Evolutionary conservation across 1,140 invertebrate genomes (phyloP).

Genomic region (Drosophila carrolli): DNA sequence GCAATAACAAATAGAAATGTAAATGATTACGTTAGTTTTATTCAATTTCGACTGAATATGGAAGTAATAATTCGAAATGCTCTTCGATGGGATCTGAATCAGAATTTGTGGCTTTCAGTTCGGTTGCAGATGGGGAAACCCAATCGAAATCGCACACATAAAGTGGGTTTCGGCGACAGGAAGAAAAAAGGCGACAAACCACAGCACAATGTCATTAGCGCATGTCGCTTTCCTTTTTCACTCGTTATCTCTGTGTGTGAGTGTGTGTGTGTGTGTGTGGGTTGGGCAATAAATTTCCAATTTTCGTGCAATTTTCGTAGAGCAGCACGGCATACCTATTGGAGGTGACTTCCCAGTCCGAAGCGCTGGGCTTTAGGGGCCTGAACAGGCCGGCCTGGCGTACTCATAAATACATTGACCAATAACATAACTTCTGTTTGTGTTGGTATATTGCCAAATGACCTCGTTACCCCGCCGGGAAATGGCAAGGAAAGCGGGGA

Average conservation of each 20-base stretch:
- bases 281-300: slow-evolving; percentile 70
- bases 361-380: background rate
- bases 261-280: background rate
- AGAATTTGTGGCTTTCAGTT: slow-evolving; percentile 7
- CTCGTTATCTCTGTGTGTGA: slow-evolving; percentile 7
- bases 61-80: background rate
- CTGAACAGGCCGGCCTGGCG: slow-evolving; percentile 11
- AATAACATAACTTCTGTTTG: slow-evolving; percentile 77
- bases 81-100: slow-evolving; percentile 2
- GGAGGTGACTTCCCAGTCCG: background rate
- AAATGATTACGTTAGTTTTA: slow-evolving; percentile 9
- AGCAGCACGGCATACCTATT: background rate
- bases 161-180: background rate
- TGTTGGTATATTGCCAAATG: slow-evolving; percentile 60
- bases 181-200: slow-evolving; percentile 24
- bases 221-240: slow-evolving; percentile 25
- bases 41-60: slow-evolving; percentile 7
- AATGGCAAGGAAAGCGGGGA: background rate
- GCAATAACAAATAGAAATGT: background rate
- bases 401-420: slow-evolving; percentile 78
- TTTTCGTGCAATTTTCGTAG: slow-evolving; percentile 68
- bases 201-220: slow-evolving; percentile 68
- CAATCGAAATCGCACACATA: slow-evolving; percentile 10
- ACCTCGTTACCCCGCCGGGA: slow-evolving; percentile 58
- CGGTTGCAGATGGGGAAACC: slow-evolving; percentile 5